These are phyloP conservation scores for Drosophila ochracea DNA, from an alignment of 2,888 invertebrate species.

Conservation along the genomic window DNA sequence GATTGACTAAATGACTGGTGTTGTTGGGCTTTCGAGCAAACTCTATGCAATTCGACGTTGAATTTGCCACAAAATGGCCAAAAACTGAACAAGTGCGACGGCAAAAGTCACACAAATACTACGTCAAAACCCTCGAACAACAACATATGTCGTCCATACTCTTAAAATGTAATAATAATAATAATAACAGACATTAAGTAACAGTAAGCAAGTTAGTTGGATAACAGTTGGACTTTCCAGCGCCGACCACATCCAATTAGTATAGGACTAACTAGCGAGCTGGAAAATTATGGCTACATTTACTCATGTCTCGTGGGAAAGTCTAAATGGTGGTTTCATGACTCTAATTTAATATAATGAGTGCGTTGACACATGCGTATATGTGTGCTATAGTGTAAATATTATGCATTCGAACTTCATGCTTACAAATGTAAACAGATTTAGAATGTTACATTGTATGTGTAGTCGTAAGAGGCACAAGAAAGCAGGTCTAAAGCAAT, in stretches of 20 bases:
- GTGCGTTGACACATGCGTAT: background rate
- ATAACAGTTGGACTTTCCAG: constrained; percentile 25
- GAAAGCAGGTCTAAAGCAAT: too few relatives aligned
- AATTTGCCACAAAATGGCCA: constrained; percentile 68
- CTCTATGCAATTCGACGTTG: constrained; percentile 62
- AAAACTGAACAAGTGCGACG: constrained; percentile 44
- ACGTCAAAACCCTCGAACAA: background rate
- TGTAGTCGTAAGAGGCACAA: background rate
- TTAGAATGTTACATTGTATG: background rate
- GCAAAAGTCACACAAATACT: constrained; percentile 3
- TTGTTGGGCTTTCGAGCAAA: constrained; percentile 49
- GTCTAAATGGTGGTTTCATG: constrained; percentile 40
- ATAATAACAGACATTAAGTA: background rate
- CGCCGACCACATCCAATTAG: constrained; percentile 17
- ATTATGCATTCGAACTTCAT: background rate
- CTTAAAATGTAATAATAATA: background rate
- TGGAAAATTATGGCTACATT: constrained; percentile 56
- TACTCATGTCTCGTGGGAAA: constrained; percentile 57
- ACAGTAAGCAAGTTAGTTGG: constrained; percentile 2
- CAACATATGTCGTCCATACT: background rate
- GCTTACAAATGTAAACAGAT: background rate
- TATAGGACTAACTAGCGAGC: constrained; percentile 29
- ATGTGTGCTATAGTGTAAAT: background rate
- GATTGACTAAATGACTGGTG: constrained; percentile 30
- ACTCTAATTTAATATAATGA: constrained; percentile 19